These are phyloP conservation scores for Tympanuchus pallidicinctus DNA, from an alignment of 2,113 vertebrate genomes.

Conservation along the genomic window DNA sequence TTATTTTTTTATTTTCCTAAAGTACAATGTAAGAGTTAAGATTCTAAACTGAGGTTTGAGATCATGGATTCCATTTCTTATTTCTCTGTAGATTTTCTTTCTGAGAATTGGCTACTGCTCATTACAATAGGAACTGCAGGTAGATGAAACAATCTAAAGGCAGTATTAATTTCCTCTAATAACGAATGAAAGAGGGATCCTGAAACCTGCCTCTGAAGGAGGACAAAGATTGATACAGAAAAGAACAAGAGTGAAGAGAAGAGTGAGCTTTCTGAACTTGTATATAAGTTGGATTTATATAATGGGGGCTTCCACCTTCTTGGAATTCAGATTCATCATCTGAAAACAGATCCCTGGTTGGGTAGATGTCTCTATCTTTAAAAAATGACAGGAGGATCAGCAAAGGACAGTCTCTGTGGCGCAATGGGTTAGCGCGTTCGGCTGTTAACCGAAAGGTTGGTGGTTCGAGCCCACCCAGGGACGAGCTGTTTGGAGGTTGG, in stretches of 20 bases:
- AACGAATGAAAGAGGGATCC: not conserved
- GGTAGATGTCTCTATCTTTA: not conserved
- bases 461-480: conserved; percentile 69
- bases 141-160: not conserved
- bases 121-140: not conserved
- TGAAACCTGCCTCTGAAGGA: not conserved
- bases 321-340: not conserved
- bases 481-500: not conserved
- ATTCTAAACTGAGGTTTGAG: not conserved
- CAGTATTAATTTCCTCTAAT: not conserved
- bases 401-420: not conserved
- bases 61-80: not conserved
- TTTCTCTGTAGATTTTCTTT: not conserved
- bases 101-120: not conserved
- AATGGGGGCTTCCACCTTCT: not conserved
- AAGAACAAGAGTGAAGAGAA: not conserved
- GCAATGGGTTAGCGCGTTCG: not conserved
- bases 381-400: not conserved
- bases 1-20: not conserved
- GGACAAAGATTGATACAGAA: not conserved
- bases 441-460: conserved; percentile 72
- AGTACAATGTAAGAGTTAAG: not conserved
- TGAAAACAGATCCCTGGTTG: not conserved
- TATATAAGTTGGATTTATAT: not conserved
- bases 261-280: not conserved